Evolutionary conservation across 2,888 invertebrate species (phyloP).

Genomic region (Drosophila greeni): DNA sequence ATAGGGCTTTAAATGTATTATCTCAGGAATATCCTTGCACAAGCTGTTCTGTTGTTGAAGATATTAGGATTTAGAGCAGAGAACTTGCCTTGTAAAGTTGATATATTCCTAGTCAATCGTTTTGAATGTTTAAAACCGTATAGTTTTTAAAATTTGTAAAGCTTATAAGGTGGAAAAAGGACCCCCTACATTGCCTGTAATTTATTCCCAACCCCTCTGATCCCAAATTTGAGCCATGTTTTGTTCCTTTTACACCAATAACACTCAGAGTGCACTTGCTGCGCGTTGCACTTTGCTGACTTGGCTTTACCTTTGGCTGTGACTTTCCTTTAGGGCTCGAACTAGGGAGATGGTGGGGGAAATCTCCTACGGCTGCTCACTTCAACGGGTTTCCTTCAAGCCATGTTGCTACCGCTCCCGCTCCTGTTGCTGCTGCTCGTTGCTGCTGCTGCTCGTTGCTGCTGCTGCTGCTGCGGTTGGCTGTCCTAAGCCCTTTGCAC

Average conservation of each 20-base stretch:
- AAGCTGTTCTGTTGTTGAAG: no score
- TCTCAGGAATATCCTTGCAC: neutral
- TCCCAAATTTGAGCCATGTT: neutral
- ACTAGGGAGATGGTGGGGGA: constrained; percentile 2
- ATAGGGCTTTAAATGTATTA: neutral
- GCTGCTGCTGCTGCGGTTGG: constrained; percentile 9
- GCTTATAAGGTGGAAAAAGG: no score
- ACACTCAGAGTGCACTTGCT: constrained; percentile 8
- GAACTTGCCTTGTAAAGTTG: neutral
- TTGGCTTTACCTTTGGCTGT: constrained; percentile 26
- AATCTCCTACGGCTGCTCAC: constrained; percentile 48
- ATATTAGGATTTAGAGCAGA: neutral
- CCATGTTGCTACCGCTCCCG: neutral
- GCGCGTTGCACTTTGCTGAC: constrained; percentile 44
- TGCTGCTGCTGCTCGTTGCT: neutral
- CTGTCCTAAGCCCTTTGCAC: constrained; percentile 40
- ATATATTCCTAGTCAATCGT: neutral
- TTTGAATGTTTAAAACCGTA: no score
- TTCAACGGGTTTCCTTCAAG: constrained; percentile 48
- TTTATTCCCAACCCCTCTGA: neutral
- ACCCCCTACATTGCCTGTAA: neutral
- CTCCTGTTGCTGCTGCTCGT: neutral
- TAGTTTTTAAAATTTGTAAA: no score
- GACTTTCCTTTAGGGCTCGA: constrained; percentile 21
- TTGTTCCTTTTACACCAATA: neutral